Evolutionary conservation across 1,140 invertebrate species (phyloP).

Genomic region (Drosophila arawakana): DNA sequence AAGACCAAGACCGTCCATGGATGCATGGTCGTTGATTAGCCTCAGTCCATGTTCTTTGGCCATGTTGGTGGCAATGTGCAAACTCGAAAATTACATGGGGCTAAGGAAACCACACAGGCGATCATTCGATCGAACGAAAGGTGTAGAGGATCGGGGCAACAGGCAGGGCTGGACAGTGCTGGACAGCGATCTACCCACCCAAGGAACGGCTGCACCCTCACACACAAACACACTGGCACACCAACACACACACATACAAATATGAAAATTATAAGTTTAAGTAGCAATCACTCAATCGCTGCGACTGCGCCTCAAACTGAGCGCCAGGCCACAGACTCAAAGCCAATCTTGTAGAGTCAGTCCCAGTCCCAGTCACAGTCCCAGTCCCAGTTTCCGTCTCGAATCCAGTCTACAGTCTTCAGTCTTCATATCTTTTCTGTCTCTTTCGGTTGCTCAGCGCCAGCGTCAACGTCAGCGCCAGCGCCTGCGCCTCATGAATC

Average conservation of each 20-base stretch:
- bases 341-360: neutral
- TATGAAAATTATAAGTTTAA: slow-evolving; percentile 85
- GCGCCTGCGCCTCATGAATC: slow-evolving; percentile 77
- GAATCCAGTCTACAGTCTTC: slow-evolving; percentile 22
- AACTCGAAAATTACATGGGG: slow-evolving; percentile 81
- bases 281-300: slow-evolving; percentile 84
- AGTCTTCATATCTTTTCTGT: neutral
- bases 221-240: slow-evolving; percentile 39
- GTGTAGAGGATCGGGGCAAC: neutral
- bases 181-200: slow-evolving; percentile 55
- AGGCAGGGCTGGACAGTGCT: neutral
- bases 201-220: slow-evolving; percentile 54
- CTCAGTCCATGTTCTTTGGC: slow-evolving; percentile 66
- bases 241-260: slow-evolving; percentile 63
- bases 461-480: slow-evolving; percentile 22
- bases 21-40: slow-evolving; percentile 53
- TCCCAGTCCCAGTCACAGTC: neutral
- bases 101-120: slow-evolving; percentile 12
- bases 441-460: slow-evolving; percentile 3
- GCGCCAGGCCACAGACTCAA: slow-evolving; percentile 14
- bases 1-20: neutral
- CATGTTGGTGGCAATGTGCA: slow-evolving; percentile 83
- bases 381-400: slow-evolving; percentile 20
- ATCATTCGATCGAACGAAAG: neutral
- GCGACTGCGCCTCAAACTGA: slow-evolving; percentile 53